Base-by-base conservation (phyloP, 2,113 vertebrate species). In the Zosterops pallidus region DNA sequence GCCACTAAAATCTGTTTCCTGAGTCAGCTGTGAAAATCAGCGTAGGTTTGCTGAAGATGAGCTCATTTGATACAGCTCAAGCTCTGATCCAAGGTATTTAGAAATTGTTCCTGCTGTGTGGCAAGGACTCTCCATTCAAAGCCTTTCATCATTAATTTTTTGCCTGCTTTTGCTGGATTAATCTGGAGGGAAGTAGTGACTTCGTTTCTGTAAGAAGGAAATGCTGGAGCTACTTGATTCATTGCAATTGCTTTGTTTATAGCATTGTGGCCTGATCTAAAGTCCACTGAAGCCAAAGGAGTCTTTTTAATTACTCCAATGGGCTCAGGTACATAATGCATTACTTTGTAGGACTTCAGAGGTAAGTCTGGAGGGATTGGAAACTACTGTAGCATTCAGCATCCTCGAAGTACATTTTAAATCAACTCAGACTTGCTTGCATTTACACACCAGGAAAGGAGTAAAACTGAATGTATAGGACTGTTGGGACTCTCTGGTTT, bases 201-300 rank as follows among this genome's bases (percentile, higher is more conserved):
- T 52, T 44, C 5, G 20, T 86, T 83, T 90, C 56, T 84, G 84
- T 92, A 83, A 46, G 56, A 85, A 85, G 50, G 53, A 90, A 90
- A 52, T 12, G 2, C 80, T 68, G 86, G 83, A 93, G 63, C 57
- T 69, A 69, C 69, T 91, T 41, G 35, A 71, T 86, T 69, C 28
- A 31, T 80, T 83, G 53, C 78, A 68, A 11, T 91, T 87, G 67
- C 65, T 94, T 95, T 85, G 70, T 96, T 95, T 71, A 84, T 95
- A 93, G 95, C 83, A 64, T 65, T 93, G 86, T 95, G 90, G 93
- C 96, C 92, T 95, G 95, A 93, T 97, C 90, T 72, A 95, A 96
- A 96, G 81, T 82, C 70, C 77, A 65, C 92, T 95, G 88, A 94
- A 92, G 72, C 81, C 72, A 84, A 49, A 78, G 65, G 90, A 85